phyloP scores from a whole-genome alignment of 1,140 invertebrate species.

The Cheumatopsyche charites region DNA sequence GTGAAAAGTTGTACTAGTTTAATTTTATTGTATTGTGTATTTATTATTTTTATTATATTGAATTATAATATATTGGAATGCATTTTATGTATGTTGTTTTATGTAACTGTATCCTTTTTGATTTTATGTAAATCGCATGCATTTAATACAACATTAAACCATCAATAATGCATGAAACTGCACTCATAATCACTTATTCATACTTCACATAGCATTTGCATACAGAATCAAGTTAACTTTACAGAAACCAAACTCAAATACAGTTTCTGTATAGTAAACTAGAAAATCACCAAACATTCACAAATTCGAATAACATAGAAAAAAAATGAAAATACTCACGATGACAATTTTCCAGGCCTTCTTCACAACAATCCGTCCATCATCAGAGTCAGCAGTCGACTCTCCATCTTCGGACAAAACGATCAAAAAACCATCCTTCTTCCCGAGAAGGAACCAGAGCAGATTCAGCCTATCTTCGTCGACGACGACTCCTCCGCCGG shows the following conservation, averaged over 20 bases:
- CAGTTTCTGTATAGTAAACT: too few species aligned
- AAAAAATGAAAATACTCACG: background rate
- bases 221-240: too few species aligned
- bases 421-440: constrained; percentile 37
- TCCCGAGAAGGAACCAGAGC: constrained; percentile 35
- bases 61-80: background rate
- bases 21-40: background rate
- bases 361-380: background rate
- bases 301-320: too few species aligned
- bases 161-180: background rate
- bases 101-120: background rate
- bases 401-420: constrained; percentile 35
- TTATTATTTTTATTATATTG: background rate
- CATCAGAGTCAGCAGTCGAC: constrained; percentile 15
- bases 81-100: constrained; percentile 7
- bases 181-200: too few species aligned
- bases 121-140: background rate
- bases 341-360: background rate
- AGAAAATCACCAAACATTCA: too few species aligned
- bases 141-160: background rate
- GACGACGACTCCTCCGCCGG: constrained; percentile 26
- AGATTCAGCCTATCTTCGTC: constrained; percentile 23
- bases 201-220: too few species aligned
- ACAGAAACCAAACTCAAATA: too few species aligned
- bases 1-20: too few species aligned